phyloP scores from a whole-genome alignment of 2,888 invertebrate genomes.

The Biston stratarius region DNA sequence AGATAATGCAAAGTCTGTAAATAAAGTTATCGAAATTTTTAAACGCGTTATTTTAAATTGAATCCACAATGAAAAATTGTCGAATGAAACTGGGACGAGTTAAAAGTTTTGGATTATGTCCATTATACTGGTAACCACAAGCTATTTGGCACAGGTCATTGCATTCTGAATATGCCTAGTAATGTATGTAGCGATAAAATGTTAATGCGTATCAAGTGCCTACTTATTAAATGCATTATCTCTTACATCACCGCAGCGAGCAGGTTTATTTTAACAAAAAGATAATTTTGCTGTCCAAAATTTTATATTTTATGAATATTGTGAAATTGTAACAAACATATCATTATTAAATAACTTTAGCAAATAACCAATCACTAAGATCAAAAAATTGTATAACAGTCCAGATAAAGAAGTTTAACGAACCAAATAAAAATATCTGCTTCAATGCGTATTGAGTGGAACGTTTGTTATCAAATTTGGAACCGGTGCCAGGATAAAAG shows the following conservation, averaged over 20 bases:
- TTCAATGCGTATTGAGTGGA: background rate
- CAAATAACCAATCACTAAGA: background rate
- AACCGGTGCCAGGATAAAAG: background rate
- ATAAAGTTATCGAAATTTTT: constrained; percentile 84
- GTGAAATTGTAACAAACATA: background rate
- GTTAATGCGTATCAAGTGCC: constrained; percentile 49
- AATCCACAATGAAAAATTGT: constrained; percentile 42
- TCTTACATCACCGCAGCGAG: constrained; percentile 34
- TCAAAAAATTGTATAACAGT: background rate
- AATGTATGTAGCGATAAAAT: constrained; percentile 58
- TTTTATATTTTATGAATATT: constrained; percentile 2
- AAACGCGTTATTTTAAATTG: constrained; percentile 49
- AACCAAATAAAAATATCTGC: background rate
- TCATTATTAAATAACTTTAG: constrained; percentile 5
- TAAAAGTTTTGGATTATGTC: constrained; percentile 78
- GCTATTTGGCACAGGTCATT: constrained; percentile 70
- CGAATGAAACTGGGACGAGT: constrained; percentile 54
- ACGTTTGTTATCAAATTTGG: background rate
- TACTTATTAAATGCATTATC: constrained; percentile 49
- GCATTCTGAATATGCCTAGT: constrained; percentile 58
- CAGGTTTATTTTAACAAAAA: constrained; percentile 35
- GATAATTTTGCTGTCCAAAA: constrained; percentile 11
- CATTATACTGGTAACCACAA: constrained; percentile 76
- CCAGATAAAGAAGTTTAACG: background rate
- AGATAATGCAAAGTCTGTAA: constrained; percentile 84